These are phyloP conservation scores for Lapara coniferarum DNA, from an alignment of 2,888 invertebrate genomes.

Conservation along the genomic window DNA sequence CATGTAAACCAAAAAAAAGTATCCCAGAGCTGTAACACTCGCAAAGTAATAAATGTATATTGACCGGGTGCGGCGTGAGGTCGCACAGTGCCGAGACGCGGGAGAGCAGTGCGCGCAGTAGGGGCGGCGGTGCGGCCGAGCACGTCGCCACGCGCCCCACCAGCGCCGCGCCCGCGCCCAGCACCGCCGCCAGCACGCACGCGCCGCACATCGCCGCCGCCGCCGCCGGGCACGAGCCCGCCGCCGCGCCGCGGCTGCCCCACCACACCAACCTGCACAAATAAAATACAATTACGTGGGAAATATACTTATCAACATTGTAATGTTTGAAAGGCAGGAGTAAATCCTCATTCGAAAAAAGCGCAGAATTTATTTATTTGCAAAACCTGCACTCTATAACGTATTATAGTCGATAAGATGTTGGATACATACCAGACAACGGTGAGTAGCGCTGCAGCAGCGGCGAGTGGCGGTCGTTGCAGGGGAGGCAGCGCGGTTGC, in stretches of 20 bases:
- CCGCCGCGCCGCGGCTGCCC: constrained; percentile 53
- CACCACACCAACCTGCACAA: constrained; percentile 59
- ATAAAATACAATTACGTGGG: too few species aligned
- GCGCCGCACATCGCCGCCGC: constrained; percentile 47
- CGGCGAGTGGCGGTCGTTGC: constrained; percentile 61
- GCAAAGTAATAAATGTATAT: constrained; percentile 13
- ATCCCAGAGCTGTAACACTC: not conserved
- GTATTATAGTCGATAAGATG: not conserved
- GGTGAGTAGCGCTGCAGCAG: constrained; percentile 59
- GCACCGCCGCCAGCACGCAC: constrained; percentile 52
- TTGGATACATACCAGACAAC: constrained; percentile 57
- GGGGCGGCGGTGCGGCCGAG: constrained; percentile 48
- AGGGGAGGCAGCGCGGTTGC: constrained; percentile 43
- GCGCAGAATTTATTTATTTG: too few species aligned
- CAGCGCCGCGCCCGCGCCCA: constrained; percentile 52
- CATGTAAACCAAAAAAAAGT: not conserved
- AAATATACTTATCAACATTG: too few species aligned
- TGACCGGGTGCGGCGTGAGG: constrained; percentile 46
- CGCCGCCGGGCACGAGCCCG: constrained; percentile 44
- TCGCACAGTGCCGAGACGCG: constrained; percentile 44
- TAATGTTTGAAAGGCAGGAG: too few species aligned
- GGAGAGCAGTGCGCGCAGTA: constrained; percentile 47
- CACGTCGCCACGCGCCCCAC: constrained; percentile 50
- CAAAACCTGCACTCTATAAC: too few species aligned
- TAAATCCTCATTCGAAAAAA: too few species aligned